These are phyloP conservation scores for Eueides isabella DNA, from an alignment of 1,140 invertebrate genomes.

Conservation along the genomic window DNA sequence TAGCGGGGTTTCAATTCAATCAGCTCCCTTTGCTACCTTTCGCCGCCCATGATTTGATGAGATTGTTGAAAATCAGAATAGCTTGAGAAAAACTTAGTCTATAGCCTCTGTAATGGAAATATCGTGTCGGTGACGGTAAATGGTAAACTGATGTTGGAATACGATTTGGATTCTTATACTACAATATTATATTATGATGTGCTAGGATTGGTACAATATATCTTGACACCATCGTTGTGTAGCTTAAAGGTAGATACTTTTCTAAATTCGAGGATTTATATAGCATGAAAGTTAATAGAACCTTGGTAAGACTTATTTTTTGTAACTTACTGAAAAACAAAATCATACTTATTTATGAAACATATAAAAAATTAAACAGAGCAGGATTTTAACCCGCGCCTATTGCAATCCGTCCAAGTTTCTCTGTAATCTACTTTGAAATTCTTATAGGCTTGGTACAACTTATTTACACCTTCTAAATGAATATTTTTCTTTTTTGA, in stretches of 20 bases:
- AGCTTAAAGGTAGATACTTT: neutral
- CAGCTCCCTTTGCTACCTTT: slow-evolving; percentile 74
- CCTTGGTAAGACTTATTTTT: no score
- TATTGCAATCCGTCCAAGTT: no score
- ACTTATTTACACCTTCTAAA: no score
- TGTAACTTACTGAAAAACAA: no score
- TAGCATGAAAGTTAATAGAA: no score
- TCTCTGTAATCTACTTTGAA: no score
- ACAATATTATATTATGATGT: neutral
- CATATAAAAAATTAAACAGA: no score
- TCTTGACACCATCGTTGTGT: neutral
- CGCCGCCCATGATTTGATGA: slow-evolving; percentile 75
- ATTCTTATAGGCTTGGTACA: no score
- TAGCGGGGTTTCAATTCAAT: slow-evolving; percentile 78
- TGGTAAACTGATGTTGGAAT: slow-evolving; percentile 19
- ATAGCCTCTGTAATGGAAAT: slow-evolving; percentile 71
- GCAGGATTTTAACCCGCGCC: no score
- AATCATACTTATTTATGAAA: no score
- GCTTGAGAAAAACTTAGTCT: slow-evolving; percentile 71
- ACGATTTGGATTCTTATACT: neutral
- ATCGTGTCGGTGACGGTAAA: slow-evolving; percentile 59
- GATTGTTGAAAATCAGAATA: slow-evolving; percentile 79
- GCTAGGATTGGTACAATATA: neutral
- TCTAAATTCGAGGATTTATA: no score
- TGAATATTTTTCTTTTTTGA: no score